Evolutionary conservation across 2,113 vertebrate genomes (phyloP).

Genomic region (Limanda limanda): DNA sequence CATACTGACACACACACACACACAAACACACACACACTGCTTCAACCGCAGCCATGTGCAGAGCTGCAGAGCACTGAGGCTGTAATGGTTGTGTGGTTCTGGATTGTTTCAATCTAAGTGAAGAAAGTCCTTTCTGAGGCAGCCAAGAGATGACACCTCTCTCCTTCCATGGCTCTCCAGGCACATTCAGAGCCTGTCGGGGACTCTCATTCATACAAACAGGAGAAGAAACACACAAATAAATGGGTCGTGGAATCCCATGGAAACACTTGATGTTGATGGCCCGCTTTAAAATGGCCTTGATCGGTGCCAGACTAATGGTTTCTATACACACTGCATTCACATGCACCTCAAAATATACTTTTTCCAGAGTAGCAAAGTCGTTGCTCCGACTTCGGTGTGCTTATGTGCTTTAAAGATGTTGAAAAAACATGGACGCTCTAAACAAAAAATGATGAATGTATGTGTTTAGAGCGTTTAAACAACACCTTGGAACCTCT

Average conservation of each 20-base stretch:
- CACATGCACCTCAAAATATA: no score
- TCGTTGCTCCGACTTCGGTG: no score
- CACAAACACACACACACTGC: slow-evolving; percentile 11
- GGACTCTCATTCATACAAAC: slow-evolving; percentile 45
- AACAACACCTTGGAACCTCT: no score
- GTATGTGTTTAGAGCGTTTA: not conserved
- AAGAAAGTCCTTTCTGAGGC: slow-evolving; percentile 42
- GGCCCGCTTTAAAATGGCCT: not conserved
- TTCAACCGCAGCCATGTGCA: slow-evolving; percentile 24
- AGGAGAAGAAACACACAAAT: slow-evolving; percentile 13
- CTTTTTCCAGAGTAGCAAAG: no score
- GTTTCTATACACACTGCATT: not conserved
- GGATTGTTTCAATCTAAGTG: slow-evolving; percentile 59
- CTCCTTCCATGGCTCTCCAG: slow-evolving; percentile 6
- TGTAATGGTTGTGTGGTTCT: slow-evolving; percentile 46
- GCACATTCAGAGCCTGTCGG: slow-evolving; percentile 30
- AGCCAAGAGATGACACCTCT: slow-evolving; percentile 41
- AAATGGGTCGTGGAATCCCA: not conserved
- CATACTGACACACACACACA: not conserved
- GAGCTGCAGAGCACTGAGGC: slow-evolving; percentile 21
- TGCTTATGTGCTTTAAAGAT: no score
- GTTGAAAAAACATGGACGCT: not conserved
- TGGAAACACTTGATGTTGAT: slow-evolving; percentile 1
- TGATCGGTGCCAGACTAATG: not conserved
- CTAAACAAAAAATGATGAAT: no score